Evolutionary conservation across 30 jellyfish, hydroid and myxozoan species (phyloP).

Genomic region (Calvadosia cruxmelitensis): DNA sequence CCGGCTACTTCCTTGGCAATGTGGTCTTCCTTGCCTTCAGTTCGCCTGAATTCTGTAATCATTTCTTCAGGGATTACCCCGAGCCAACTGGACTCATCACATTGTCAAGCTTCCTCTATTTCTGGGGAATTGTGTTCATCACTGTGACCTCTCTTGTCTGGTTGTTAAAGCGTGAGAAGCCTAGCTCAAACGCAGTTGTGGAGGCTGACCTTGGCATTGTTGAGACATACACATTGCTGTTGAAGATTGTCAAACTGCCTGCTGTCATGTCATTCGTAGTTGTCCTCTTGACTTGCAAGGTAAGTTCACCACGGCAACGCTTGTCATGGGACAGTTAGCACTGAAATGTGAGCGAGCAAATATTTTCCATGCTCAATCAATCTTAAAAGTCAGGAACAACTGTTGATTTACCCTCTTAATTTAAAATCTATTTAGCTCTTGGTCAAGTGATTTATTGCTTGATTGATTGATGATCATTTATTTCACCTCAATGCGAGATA

Average conservation of each 20-base stretch:
- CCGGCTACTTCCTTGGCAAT: slow-evolving; percentile 90
- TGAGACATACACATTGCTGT: slow-evolving; percentile 49
- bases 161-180: slow-evolving; percentile 63
- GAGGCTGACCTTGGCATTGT: slow-evolving; percentile 59
- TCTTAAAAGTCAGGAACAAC: too few species aligned
- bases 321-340: neutral
- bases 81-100: slow-evolving; percentile 64
- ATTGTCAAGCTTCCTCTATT: slow-evolving; percentile 66
- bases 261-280: slow-evolving; percentile 64
- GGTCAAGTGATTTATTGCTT: too few species aligned
- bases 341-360: neutral
- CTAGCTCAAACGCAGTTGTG: slow-evolving; percentile 4
- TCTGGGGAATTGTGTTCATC: slow-evolving; percentile 85
- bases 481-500: too few species aligned
- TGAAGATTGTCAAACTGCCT: slow-evolving; percentile 70
- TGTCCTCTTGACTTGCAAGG: slow-evolving; percentile 75
- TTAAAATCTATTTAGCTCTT: neutral
- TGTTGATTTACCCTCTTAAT: neutral
- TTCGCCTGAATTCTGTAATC: slow-evolving; percentile 77
- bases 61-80: slow-evolving; percentile 54
- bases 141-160: slow-evolving; percentile 70
- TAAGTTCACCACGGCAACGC: too few species aligned
- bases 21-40: slow-evolving; percentile 82
- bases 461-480: too few species aligned
- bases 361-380: neutral